Evolutionary conservation across 2,113 vertebrate species (phyloP).

Genomic region (Nestor notabilis): DNA sequence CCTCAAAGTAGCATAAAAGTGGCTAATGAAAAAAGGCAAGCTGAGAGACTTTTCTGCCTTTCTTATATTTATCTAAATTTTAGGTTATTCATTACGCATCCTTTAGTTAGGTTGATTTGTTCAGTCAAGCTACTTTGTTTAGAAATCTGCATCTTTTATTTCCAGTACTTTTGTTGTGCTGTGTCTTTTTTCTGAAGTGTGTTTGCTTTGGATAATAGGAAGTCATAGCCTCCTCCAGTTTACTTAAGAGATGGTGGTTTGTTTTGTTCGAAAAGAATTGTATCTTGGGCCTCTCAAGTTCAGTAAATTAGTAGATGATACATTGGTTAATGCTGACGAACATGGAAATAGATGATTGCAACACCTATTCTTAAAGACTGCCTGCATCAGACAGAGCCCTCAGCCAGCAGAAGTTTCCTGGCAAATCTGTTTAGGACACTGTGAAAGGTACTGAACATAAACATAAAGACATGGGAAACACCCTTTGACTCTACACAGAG

Average conservation of each 20-base stretch:
- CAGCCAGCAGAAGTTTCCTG: not conserved
- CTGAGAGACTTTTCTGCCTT: not conserved
- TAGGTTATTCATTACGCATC: not conserved
- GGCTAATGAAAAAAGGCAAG: not conserved
- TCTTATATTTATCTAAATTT: not conserved
- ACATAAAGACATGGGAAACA: not conserved
- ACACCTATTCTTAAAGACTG: not conserved
- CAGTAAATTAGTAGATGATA: not conserved
- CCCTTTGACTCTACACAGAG: not conserved
- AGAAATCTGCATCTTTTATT: not conserved
- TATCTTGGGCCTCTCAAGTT: not conserved
- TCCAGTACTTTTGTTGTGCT: not conserved
- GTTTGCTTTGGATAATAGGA: slow-evolving; percentile 25
- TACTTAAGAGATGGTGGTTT: not conserved
- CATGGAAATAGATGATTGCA: not conserved
- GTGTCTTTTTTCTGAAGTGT: not conserved
- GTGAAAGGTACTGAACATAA: not conserved
- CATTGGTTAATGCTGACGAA: not conserved
- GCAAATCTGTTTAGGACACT: not conserved
- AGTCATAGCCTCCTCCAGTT: accelerated
- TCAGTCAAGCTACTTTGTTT: not conserved
- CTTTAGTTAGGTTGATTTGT: not conserved
- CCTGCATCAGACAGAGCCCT: not conserved
- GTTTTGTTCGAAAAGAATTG: not conserved
- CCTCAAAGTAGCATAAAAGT: not conserved